These are phyloP conservation scores for Temnothorax unifasciatus DNA, from an alignment of 2,888 invertebrate species.

Conservation along the genomic window DNA sequence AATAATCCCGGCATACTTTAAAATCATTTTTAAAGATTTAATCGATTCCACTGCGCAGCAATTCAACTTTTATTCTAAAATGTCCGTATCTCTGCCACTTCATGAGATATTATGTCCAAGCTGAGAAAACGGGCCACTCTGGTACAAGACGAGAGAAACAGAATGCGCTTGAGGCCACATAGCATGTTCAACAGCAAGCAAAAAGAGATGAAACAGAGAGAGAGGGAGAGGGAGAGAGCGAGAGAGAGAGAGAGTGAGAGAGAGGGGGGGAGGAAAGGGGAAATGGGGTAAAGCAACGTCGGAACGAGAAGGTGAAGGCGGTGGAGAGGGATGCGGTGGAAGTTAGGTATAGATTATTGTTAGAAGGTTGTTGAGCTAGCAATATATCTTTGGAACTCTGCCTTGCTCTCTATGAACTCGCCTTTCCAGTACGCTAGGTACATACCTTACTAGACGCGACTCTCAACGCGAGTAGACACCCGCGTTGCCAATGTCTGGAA, in stretches of 20 bases:
- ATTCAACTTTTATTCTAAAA: conserved; percentile 20
- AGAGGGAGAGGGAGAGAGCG: background rate
- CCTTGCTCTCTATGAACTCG: conserved; percentile 59
- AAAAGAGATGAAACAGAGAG: background rate
- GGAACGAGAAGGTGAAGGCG: conserved; percentile 13
- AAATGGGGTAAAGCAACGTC: conserved; percentile 5
- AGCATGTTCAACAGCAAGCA: conserved; percentile 16
- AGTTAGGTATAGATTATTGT: conserved; percentile 73
- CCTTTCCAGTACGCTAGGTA: conserved; percentile 44
- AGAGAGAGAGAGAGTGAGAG: background rate
- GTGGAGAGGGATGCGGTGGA: conserved; percentile 25
- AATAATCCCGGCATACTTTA: background rate
- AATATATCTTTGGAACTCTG: conserved; percentile 74
- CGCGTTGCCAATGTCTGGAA: conserved; percentile 54
- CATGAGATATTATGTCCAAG: conserved; percentile 14
- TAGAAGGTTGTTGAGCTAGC: conserved; percentile 70
- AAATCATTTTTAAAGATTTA: conserved; percentile 27
- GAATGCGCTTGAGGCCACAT: conserved; percentile 25
- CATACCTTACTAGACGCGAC: conserved; percentile 49
- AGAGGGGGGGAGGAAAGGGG: background rate
- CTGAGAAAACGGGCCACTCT: conserved; percentile 17
- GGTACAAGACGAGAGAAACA: conserved; percentile 21
- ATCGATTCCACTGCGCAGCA: background rate
- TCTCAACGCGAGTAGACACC: conserved; percentile 37
- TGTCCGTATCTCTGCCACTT: conserved; percentile 18